phyloP scores from a whole-genome alignment of 2,113 vertebrate genomes.

The Halcyon malimbica region DNA sequence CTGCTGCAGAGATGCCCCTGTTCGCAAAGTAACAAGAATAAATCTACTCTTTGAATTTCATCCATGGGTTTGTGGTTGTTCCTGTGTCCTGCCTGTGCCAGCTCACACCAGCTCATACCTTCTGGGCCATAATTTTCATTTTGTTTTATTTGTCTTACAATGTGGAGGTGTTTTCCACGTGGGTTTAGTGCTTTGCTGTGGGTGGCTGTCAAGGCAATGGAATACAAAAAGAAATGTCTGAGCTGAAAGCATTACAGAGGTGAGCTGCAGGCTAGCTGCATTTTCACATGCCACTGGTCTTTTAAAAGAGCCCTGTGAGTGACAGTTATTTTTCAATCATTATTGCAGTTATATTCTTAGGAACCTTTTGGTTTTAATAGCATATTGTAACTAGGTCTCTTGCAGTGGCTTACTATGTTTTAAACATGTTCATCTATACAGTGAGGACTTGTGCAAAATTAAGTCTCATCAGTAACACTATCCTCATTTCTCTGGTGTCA shows the following conservation, averaged over 20 bases:
- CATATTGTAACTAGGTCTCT: background rate
- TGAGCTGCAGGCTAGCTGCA: background rate
- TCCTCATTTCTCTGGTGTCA: background rate
- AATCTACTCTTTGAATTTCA: no score
- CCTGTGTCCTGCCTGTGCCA: no score
- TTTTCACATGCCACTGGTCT: background rate
- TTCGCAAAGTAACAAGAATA: no score
- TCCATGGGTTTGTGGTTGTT: no score
- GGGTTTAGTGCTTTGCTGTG: background rate
- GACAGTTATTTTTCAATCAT: background rate
- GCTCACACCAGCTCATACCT: background rate
- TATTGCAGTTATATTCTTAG: background rate
- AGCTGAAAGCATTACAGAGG: background rate
- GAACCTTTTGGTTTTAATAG: background rate
- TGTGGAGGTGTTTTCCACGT: background rate
- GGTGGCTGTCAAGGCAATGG: background rate
- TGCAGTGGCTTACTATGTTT: background rate
- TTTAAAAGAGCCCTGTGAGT: background rate
- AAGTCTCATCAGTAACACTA: background rate
- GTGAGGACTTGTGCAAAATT: background rate
- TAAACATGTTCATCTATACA: background rate
- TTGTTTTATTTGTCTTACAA: background rate
- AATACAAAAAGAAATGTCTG: background rate
- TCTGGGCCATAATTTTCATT: background rate
- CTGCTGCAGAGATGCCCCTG: no score